These are phyloP conservation scores for Drosophila varians DNA, from an alignment of 1,140 invertebrate species.

Conservation along the genomic window DNA sequence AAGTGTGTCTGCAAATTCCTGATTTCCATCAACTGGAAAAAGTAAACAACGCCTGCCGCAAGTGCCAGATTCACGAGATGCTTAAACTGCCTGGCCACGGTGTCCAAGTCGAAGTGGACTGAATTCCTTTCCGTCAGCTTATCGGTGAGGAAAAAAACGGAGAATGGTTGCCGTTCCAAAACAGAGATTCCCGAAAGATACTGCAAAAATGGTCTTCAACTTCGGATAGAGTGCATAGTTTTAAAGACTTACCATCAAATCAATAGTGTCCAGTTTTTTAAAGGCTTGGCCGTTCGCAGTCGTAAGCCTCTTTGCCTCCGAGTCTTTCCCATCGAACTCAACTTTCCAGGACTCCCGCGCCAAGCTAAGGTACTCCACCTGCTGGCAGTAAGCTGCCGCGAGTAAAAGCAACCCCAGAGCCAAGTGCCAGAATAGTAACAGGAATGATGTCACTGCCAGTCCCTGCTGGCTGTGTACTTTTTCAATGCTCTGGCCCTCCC, in stretches of 20 bases:
- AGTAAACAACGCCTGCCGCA: conserved; percentile 18
- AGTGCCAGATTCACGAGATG: conserved; percentile 23
- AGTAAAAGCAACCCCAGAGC: conserved; percentile 30
- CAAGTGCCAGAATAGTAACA: conserved; percentile 34
- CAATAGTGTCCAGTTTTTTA: conserved; percentile 15
- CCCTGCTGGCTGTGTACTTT: background rate
- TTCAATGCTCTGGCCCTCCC: conserved; percentile 10
- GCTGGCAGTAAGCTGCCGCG: conserved; percentile 30
- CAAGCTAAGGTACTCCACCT: conserved; percentile 21
- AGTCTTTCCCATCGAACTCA: background rate
- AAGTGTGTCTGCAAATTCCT: conserved; percentile 8
- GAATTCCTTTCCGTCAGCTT: background rate
- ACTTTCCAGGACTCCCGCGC: conserved; percentile 14
- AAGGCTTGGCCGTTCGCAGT: background rate
- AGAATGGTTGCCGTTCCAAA: conserved; percentile 7
- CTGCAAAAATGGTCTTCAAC: background rate
- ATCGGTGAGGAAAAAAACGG: conserved; percentile 16
- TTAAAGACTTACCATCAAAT: conserved; percentile 18
- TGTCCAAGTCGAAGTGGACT: background rate
- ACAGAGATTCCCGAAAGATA: conserved; percentile 16
- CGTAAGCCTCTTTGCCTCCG: background rate
- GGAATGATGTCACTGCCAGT: background rate
- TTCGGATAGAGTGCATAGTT: background rate
- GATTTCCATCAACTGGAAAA: conserved; percentile 31
- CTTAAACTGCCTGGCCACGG: conserved; percentile 13